Conservation (phyloP, 2,113 vertebrate genomes). For the Rhinopomastus cyanomelas region DNA sequence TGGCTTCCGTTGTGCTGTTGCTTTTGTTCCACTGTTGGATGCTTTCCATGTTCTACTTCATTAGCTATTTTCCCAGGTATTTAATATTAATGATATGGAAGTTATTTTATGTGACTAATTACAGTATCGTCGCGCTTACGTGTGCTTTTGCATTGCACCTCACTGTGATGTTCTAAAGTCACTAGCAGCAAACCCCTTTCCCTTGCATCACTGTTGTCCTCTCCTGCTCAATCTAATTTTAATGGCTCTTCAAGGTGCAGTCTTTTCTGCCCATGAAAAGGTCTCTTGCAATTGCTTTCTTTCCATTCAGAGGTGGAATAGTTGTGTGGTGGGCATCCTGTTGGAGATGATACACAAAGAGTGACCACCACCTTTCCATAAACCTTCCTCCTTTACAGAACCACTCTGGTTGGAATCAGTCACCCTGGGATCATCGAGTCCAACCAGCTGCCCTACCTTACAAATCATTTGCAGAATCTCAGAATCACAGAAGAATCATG, state of each 20-base stretch:
- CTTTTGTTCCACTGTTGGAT: slow-evolving; percentile 23
- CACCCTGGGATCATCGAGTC: too few relatives aligned
- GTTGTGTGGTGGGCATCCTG: neutral
- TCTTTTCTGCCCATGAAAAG: neutral
- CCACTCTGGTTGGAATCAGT: too few relatives aligned
- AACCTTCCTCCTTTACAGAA: neutral
- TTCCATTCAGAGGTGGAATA: neutral
- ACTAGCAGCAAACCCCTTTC: neutral
- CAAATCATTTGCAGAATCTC: too few relatives aligned
- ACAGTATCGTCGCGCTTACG: neutral
- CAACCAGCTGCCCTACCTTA: too few relatives aligned
- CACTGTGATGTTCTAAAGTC: neutral
- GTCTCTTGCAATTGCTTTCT: neutral
- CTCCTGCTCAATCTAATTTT: neutral
- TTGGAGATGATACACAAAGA: neutral
- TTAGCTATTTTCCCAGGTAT: neutral
- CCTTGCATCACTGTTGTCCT: neutral
- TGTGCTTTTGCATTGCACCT: neutral
- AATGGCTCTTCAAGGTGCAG: neutral
- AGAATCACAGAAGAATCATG: too few relatives aligned
- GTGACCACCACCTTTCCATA: neutral
- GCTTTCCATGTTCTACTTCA: neutral
- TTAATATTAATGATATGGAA: slow-evolving; percentile 11
- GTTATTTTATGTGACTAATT: slow-evolving; percentile 3
- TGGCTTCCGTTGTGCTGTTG: slow-evolving; percentile 12